Base-by-base conservation (phyloP, 2,113 vertebrate genomes). In the Corydoras maculifer region DNA sequence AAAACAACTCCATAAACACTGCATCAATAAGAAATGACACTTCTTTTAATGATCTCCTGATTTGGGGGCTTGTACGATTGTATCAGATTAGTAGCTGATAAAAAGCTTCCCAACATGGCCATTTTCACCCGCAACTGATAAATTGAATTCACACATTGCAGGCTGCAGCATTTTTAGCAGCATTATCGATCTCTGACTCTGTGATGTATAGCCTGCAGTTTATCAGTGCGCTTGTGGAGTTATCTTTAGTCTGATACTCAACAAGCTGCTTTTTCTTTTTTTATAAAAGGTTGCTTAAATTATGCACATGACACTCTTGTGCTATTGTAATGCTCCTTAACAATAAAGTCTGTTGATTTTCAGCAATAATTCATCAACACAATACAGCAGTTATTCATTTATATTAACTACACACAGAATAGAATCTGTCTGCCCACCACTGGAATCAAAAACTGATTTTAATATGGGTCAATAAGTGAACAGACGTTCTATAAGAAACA, bases 171-270 rank as follows among this genome's bases (percentile, higher is more conserved):
- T 9, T 51, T 65, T 72, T 29, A 31, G 29, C 2, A 48, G 12
- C 8, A 32, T 25, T 53, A 76, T 74, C 31, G 59, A 71, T 74
- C 30, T 32, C 18, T n/a, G 3, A n/a, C 51, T 76, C 63, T 49
- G 60, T 73, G 78, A 79, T 68, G 53, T 71, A 77, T 35, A 25
- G 57, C 43, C 32, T 10, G 8, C 18, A 15, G 51, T 51, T 76
- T 50, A 70, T 67, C 32, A n/a, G 8, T 14, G 32, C 3, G 58
- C 49, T 74, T 50, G 31, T 60, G 62, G 49, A 62, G 57, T 63
- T 63, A 51, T 65, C 43, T 74, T 55, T 53, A 43, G 51, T 8
- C 32, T 4, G 60, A 73, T 66, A 32, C 58, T 63, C 62, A 73
- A 79, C 68, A 71, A 64, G 63, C 35, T 62, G 51, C 50, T 66